phyloP scores from a whole-genome alignment of 2,113 vertebrate genomes.

The Petrocephalus microphthalmus region DNA sequence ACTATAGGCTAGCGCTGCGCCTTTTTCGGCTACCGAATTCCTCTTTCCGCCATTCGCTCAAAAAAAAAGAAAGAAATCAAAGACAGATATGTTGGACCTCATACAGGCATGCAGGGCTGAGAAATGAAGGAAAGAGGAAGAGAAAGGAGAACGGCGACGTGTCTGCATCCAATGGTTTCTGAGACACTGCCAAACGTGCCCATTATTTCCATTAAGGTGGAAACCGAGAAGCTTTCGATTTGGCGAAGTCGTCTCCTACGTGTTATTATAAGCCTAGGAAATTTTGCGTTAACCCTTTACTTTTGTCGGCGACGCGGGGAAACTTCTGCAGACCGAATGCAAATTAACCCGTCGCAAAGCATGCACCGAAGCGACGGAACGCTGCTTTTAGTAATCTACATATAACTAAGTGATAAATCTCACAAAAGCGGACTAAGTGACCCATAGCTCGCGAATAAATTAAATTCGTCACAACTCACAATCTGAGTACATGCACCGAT shows the following conservation, averaged over 20 bases:
- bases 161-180: constrained; percentile 47
- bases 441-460: not conserved
- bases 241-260: not conserved
- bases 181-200: constrained; percentile 32
- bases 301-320: not conserved
- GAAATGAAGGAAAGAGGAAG: constrained; percentile 19
- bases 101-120: constrained; percentile 9
- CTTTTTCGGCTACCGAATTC: constrained; percentile 18
- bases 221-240: constrained; percentile 4
- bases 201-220: constrained; percentile 17
- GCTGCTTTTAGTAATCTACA: not conserved
- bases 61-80: constrained; percentile 22
- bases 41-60: constrained; percentile 29
- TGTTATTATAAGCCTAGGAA: constrained; percentile 4
- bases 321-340: not conserved
- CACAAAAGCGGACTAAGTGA: not conserved
- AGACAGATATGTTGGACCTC: constrained; percentile 34
- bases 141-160: constrained; percentile 52
- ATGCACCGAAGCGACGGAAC: not conserved
- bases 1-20: constrained; percentile 48
- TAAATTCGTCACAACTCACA: not conserved
- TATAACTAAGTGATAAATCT: not conserved
- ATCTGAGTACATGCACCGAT: not conserved
- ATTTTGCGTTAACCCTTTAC: not conserved
- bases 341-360: not conserved